phyloP scores from a whole-genome alignment of 2,797 vertebrate genomes.

The Platalea minor region DNA sequence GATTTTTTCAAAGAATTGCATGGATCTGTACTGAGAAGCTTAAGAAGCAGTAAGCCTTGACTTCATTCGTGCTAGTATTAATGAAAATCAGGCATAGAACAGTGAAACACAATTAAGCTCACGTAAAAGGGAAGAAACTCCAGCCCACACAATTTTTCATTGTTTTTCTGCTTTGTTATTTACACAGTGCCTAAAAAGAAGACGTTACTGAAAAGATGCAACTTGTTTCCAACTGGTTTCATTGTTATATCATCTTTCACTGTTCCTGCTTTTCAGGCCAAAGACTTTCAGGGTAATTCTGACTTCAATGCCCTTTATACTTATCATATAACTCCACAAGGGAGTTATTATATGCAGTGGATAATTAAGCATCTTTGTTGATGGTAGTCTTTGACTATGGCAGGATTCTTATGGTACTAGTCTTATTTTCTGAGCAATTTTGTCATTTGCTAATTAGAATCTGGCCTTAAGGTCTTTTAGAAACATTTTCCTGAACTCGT shows the following conservation, averaged over 20 bases:
- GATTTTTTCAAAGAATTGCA: neutral
- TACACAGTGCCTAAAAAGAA: neutral
- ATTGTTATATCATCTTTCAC: neutral
- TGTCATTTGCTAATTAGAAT: conserved; percentile 42
- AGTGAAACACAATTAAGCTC: neutral
- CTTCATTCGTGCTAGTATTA: neutral
- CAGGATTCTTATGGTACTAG: neutral
- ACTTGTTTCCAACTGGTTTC: neutral
- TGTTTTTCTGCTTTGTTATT: neutral
- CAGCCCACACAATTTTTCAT: neutral
- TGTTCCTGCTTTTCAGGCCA: neutral
- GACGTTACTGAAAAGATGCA: neutral
- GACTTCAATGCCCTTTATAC: conserved; percentile 30
- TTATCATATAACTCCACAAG: conserved; percentile 19
- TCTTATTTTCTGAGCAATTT: conserved; percentile 41
- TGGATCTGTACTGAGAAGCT: neutral
- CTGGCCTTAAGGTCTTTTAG: conserved; percentile 23
- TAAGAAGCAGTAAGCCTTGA: neutral
- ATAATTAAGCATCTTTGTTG: conserved; percentile 60
- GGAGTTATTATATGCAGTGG: conserved; percentile 36
- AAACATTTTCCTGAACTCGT: conserved; percentile 1
- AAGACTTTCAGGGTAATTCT: conserved; percentile 1
- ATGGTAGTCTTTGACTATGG: conserved; percentile 28
- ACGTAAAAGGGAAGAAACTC: neutral
- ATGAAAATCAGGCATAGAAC: neutral